phyloP scores from a whole-genome alignment of 2,113 vertebrate genomes.

The Rhombomys opimus region DNA sequence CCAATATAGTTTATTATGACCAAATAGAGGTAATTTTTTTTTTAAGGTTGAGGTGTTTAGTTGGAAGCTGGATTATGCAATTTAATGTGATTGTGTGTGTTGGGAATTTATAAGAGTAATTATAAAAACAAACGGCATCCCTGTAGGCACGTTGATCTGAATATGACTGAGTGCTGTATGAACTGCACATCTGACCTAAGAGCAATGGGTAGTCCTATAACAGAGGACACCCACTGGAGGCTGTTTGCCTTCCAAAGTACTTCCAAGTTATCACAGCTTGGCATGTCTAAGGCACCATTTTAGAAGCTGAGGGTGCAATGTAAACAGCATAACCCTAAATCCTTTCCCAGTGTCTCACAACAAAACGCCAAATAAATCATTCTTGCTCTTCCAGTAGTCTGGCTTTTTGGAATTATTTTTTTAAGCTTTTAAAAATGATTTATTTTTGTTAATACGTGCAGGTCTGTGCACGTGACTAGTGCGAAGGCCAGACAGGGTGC shows the following conservation, averaged over 20 bases:
- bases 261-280: not conserved
- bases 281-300: not conserved
- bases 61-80: not conserved
- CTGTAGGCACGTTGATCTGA: not conserved
- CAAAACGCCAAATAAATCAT: not conserved
- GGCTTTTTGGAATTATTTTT: not conserved
- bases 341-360: not conserved
- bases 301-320: not conserved
- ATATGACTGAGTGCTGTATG: not conserved
- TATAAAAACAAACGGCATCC: not conserved
- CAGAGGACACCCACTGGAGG: not conserved
- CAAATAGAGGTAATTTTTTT: conserved; percentile 2
- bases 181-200: not conserved
- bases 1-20: not conserved
- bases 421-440: not conserved
- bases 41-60: not conserved
- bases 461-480: not conserved
- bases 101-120: not conserved
- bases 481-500: not conserved
- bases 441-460: not conserved
- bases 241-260: not conserved
- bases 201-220: not conserved
- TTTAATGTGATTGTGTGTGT: not conserved
- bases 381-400: not conserved
- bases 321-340: not conserved